Conservation (phyloP, 2,113 vertebrate genomes). For the Aythya baeri region DNA sequence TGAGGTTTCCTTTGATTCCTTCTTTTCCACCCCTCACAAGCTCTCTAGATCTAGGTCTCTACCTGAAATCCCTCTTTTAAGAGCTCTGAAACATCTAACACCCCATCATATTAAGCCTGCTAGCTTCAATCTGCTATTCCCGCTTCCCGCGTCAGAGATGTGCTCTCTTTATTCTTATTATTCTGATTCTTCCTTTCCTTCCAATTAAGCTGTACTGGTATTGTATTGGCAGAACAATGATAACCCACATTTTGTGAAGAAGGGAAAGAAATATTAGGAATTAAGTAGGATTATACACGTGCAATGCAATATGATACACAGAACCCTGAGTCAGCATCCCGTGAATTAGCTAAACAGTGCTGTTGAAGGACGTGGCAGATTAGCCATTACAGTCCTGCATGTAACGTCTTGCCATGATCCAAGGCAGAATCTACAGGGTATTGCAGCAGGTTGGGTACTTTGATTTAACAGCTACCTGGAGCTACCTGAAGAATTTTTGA, state of each 20-base stretch:
- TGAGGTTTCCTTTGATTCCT: not conserved
- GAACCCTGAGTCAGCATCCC: not conserved
- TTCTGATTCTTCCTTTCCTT: not conserved
- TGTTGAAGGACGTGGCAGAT: not conserved
- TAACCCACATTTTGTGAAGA: not conserved
- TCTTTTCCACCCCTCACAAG: not conserved
- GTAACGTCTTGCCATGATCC: fast-evolving
- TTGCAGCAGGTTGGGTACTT: not conserved
- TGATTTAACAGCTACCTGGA: not conserved
- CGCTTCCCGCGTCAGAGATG: not conserved
- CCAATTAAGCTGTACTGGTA: not conserved
- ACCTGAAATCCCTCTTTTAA: not conserved
- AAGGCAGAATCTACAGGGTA: not conserved
- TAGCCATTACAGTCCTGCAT: not conserved
- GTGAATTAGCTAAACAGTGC: not conserved
- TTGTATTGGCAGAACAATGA: not conserved
- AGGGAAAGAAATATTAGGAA: not conserved
- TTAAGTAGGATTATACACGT: not conserved
- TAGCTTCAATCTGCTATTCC: not conserved
- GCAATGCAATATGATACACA: not conserved
- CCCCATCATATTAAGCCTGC: not conserved
- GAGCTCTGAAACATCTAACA: not conserved
- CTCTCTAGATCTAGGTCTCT: not conserved
- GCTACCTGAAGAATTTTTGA: not conserved
- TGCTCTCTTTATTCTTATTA: not conserved